Evolutionary conservation across 2,888 invertebrate genomes (phyloP), one percentile per base, ranked within the genome.

Genomic region (Pandemis cinnamomeana): DNA sequence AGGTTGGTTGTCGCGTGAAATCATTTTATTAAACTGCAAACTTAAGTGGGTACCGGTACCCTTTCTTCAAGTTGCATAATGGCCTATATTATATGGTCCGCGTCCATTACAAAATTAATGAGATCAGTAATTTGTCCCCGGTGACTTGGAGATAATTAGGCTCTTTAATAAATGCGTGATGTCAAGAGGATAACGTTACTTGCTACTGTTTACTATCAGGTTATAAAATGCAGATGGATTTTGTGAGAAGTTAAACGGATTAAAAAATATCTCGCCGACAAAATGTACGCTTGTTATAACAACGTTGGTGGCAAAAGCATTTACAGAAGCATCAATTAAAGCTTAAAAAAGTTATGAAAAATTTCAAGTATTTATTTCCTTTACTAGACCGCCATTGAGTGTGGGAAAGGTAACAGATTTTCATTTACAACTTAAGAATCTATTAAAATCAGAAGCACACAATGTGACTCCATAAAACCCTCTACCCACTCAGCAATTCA

Each of bases 21-120:
- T 8, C 27, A 13, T 20, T 51, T 61, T 15, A 36, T 15, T 20
- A 10, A 64, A 60, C 11, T 48, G 67, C 41, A 36, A 69, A 58
- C 67, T 71, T 67, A 75, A 64, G 67, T 63, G 69, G 71, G 73
- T 76, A 71, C 75, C 71, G 75, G 66, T 80, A 80, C 80, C 80
- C 79, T 82, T 82, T 83, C 75, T 77, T 76, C 51, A 53, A 67
- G 77, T 83, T 83, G 80, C 80, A 76, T 78, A 82, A 83, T 74
- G 70, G 72, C 76, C 76, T 76, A 76, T 77, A 78, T 77, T 78
- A 78, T 75, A 69, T 72, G 71, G 71, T 76, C 42, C 71, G 67
- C 69, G 66, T 67, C 61, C 71, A 71, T 71, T 77, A 72, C 70
- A 72, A 76, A 77, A 75, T 71, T 77, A 78, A 79, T 77, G 75